Conservation (phyloP, 2,888 invertebrate genomes). For the Zele albiditarsus region DNA sequence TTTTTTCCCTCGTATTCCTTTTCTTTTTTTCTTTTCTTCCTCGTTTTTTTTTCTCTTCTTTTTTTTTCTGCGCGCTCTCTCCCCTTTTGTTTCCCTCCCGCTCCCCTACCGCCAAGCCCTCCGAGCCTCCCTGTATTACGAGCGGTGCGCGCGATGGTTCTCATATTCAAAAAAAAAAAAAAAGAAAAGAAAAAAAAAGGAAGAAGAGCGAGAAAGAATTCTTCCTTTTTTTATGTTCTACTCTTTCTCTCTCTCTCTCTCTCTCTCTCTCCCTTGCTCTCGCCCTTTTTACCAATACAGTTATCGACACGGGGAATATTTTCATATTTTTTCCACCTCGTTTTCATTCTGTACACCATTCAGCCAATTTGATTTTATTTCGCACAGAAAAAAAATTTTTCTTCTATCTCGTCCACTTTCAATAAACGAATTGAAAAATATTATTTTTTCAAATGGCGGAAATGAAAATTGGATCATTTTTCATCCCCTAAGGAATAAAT, state of each 20-base stretch:
- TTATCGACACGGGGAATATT: slow-evolving; percentile 26
- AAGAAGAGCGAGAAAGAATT: background rate
- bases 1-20: slow-evolving; percentile 9
- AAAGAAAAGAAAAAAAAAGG: background rate
- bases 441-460: too few species aligned
- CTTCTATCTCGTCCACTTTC: too few species aligned
- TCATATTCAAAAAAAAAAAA: slow-evolving; percentile 60
- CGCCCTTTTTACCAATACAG: slow-evolving; percentile 48
- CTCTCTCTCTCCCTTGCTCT: slow-evolving; percentile 39
- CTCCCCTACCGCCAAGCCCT: slow-evolving; percentile 58
- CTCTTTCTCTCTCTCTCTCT: slow-evolving; percentile 51
- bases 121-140: slow-evolving; percentile 64
- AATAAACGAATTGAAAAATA: too few species aligned
- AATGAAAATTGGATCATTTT: too few species aligned
- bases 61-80: slow-evolving; percentile 48
- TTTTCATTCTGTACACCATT: background rate
- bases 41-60: background rate
- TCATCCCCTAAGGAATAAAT: too few species aligned
- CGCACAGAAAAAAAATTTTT: too few species aligned
- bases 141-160: slow-evolving; percentile 61
- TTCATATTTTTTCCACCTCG: slow-evolving; percentile 49
- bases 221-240: slow-evolving; percentile 26
- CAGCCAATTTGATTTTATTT: too few species aligned
- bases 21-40: background rate
- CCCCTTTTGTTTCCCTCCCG: slow-evolving; percentile 27